Percentiles rank a stretch among this genome's conserved stretches.
phyloP scores from a whole-genome alignment of 1,140 invertebrate species.

The Coenobita brevimanus region DNA sequence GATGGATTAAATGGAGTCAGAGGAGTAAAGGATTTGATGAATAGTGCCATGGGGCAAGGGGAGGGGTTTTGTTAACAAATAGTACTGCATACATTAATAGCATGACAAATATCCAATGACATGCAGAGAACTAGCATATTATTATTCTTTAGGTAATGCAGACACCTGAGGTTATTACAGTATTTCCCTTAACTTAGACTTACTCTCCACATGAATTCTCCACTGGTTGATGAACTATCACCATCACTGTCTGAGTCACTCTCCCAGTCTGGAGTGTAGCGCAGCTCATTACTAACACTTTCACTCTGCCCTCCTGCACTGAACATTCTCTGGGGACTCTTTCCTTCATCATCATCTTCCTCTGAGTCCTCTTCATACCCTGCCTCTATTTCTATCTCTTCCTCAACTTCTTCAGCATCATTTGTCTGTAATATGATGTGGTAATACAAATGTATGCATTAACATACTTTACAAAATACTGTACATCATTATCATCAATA shows the following conservation, averaged over 20 bases:
- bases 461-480: too few species aligned
- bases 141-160: too few species aligned
- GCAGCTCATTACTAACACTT: background rate
- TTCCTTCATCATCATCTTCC: conserved; percentile 35
- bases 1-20: too few species aligned
- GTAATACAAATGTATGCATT: too few species aligned
- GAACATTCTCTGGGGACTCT: background rate
- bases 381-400: conserved; percentile 20
- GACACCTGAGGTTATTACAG: too few species aligned
- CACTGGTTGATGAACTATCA: conserved; percentile 78
- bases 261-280: conserved; percentile 73
- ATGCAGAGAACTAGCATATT: too few species aligned
- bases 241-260: conserved; percentile 72
- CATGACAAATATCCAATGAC: too few species aligned
- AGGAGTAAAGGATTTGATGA: too few species aligned
- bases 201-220: conserved; percentile 86
- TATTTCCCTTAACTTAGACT: conserved; percentile 71
- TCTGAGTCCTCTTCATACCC: conserved; percentile 36
- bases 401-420: conserved; percentile 47
- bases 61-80: too few species aligned
- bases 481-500: too few species aligned
- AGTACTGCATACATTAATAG: too few species aligned
- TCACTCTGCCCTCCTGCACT: background rate
- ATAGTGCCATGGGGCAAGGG: too few species aligned
- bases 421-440: conserved; percentile 22